These are phyloP conservation scores for Wiebesia pumilae DNA, from an alignment of 1,140 invertebrate species.

Conservation along the genomic window DNA sequence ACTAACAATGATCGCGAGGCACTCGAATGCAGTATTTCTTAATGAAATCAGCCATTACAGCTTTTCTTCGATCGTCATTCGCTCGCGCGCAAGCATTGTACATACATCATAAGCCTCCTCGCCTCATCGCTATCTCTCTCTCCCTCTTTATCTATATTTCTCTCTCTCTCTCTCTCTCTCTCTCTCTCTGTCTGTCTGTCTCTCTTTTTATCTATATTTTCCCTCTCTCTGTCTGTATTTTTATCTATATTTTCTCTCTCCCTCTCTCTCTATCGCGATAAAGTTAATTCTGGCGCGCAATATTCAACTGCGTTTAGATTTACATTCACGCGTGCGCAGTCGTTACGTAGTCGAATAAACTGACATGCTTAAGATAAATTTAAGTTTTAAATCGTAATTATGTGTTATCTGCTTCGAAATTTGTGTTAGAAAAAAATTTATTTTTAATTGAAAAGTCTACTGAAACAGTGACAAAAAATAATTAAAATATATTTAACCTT, in stretches of 20 bases:
- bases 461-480: not conserved
- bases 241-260: too few relatives aligned
- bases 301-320: not conserved
- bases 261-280: not conserved
- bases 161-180: too few relatives aligned
- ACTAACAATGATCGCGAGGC: not conserved
- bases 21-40: constrained; percentile 12
- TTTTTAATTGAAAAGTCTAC: not conserved
- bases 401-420: too few relatives aligned
- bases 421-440: not conserved
- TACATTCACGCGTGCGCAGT: constrained; percentile 1
- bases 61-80: not conserved
- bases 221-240: too few relatives aligned
- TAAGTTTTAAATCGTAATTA: not conserved
- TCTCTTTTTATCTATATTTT: not conserved
- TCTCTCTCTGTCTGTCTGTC: not conserved
- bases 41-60: not conserved
- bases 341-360: not conserved
- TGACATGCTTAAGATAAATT: not conserved
- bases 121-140: not conserved
- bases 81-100: not conserved
- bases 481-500: not conserved
- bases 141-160: too few relatives aligned
- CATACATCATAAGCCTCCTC: not conserved
- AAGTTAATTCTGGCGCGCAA: not conserved